Evolutionary conservation across 1,140 invertebrate genomes (phyloP).

Genomic region (Neodiprion pinetum): DNA sequence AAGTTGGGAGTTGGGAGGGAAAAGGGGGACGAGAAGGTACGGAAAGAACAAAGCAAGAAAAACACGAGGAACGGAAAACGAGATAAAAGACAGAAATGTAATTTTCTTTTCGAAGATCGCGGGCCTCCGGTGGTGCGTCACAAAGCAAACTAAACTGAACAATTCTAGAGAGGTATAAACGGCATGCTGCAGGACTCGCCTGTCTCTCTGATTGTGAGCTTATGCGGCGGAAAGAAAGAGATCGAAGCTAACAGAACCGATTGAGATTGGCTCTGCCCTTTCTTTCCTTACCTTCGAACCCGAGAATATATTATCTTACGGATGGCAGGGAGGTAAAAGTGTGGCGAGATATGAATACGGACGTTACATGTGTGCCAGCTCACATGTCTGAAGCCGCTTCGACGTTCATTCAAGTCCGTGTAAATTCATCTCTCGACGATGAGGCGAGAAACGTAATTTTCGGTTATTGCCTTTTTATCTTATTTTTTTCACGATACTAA

Average conservation of each 20-base stretch:
- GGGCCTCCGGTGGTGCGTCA: constrained; percentile 11
- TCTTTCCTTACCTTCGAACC: background rate
- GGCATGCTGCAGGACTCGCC: constrained; percentile 31
- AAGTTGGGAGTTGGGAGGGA: background rate
- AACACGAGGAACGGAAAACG: background rate
- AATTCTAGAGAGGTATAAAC: constrained; percentile 32
- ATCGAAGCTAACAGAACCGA: constrained; percentile 50
- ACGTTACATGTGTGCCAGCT: too few species aligned
- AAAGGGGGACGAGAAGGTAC: background rate
- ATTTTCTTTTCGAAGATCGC: constrained; percentile 3
- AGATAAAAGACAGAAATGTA: constrained; percentile 4
- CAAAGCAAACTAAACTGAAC: constrained; percentile 39
- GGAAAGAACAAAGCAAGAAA: background rate
- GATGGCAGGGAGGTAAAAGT: background rate
- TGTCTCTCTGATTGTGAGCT: background rate
- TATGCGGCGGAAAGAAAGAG: constrained; percentile 20
- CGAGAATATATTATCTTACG: background rate
- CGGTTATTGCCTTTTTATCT: too few species aligned
- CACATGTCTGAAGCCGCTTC: background rate
- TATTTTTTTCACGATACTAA: too few species aligned
- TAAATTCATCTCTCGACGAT: too few species aligned
- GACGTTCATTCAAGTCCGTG: too few species aligned
- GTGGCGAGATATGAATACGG: too few species aligned
- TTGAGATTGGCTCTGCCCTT: constrained; percentile 44
- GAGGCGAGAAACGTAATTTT: too few species aligned